phyloP scores from a whole-genome alignment of 2,797 vertebrate species.

The Fundulus diaphanus region DNA sequence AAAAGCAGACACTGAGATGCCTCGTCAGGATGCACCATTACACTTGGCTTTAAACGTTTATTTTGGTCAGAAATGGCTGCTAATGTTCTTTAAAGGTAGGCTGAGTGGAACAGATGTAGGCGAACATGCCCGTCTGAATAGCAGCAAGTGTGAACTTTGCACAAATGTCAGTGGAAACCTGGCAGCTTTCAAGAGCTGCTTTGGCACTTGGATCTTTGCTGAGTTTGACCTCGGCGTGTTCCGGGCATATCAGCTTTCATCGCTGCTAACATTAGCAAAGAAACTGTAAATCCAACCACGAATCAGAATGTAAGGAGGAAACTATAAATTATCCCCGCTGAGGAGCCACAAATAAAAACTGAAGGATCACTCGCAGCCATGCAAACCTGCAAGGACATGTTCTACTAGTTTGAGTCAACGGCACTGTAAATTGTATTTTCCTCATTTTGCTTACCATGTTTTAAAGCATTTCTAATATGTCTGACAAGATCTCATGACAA shows the following conservation, averaged over 20 bases:
- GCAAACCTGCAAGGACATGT: neutral
- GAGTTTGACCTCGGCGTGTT: conserved; percentile 30
- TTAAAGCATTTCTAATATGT: neutral
- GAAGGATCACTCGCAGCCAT: neutral
- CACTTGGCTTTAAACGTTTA: conserved; percentile 21
- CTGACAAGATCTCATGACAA: neutral
- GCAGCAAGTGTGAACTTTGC: conserved; percentile 65
- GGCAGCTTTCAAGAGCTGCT: conserved; percentile 47
- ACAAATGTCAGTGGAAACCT: conserved; percentile 78
- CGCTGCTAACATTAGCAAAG: conserved; percentile 28
- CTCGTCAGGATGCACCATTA: conserved; percentile 8
- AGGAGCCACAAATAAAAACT: neutral
- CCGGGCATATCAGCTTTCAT: conserved; percentile 42
- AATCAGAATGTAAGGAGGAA: conserved; percentile 15
- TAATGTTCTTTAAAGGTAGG: conserved; percentile 51
- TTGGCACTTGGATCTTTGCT: conserved; percentile 21
- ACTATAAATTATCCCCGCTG: conserved; percentile 1
- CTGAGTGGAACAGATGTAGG: conserved; percentile 26
- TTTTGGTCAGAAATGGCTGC: conserved; percentile 53
- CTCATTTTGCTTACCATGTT: neutral
- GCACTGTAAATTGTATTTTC: neutral
- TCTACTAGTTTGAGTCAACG: neutral
- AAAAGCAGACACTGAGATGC: neutral
- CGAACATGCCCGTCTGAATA: conserved; percentile 48
- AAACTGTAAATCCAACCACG: conserved; percentile 23